Evolutionary conservation across 1,140 invertebrate species (phyloP).

Genomic region (Apolygus lucorum): DNA sequence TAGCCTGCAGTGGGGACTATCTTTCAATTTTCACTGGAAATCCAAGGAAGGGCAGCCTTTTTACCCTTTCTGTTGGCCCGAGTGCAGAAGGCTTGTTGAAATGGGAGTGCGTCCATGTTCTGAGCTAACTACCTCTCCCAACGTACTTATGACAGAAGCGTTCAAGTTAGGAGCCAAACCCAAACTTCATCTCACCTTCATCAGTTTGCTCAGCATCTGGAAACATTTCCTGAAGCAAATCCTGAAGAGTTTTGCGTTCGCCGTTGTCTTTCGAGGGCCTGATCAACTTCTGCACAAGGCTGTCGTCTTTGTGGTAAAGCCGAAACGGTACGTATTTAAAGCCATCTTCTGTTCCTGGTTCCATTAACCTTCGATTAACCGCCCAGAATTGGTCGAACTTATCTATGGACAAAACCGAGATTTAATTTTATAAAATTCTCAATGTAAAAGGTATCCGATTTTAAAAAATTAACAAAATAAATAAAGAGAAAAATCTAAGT

Average conservation of each 20-base stretch:
- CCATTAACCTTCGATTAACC: constrained; percentile 91
- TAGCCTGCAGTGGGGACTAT: too few relatives aligned
- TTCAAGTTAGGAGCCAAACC: neutral
- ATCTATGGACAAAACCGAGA: constrained; percentile 55
- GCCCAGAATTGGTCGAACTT: constrained; percentile 99
- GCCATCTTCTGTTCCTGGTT: constrained; percentile 63
- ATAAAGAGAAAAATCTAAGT: too few relatives aligned
- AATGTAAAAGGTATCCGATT: too few relatives aligned
- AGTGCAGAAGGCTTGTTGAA: too few relatives aligned
- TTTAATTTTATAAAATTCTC: constrained; percentile 29
- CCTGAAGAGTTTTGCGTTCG: constrained; percentile 59
- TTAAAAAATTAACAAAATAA: neutral
- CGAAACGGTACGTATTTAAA: constrained; percentile 91
- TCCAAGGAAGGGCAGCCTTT: too few relatives aligned
- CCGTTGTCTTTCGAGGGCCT: constrained; percentile 64
- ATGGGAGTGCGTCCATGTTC: too few relatives aligned
- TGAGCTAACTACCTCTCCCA: too few relatives aligned
- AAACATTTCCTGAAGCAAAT: constrained; percentile 63
- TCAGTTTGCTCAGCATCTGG: constrained; percentile 43
- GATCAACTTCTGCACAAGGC: constrained; percentile 60
- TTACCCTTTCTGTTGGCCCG: too few relatives aligned
- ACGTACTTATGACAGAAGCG: too few relatives aligned
- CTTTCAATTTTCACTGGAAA: too few relatives aligned
- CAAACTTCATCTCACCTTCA: constrained; percentile 30
- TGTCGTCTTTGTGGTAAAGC: constrained; percentile 70